Evolutionary conservation across 2,113 vertebrate species (phyloP), one percentile per base, ranked within the genome.

Genomic region (Melanotaenia duboulayi): DNA sequence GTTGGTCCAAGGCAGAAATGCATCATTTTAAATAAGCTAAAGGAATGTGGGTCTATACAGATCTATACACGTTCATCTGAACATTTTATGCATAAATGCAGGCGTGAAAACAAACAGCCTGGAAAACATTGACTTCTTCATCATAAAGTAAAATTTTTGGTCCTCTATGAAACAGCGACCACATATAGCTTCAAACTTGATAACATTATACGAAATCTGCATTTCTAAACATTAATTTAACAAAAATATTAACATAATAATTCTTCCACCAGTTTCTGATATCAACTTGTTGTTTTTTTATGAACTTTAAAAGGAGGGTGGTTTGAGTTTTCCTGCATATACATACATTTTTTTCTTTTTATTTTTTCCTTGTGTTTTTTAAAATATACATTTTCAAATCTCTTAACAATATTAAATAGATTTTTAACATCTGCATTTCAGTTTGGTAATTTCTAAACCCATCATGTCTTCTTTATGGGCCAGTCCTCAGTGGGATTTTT

Each of bases 1-100:
- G 63, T 79, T 52, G 59, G 74, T 82, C 70, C 71, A 61, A 74
- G 72, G 54, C 44, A 67, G 44, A 5, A 65, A 69, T 23, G 19
- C 22, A 74, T 54, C 6, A 42, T 67, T n/a, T 46, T 6, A 56
- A 52, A 25, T 24, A 76, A 61, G 35, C 10, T 69, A 24, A 73
- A 37, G 25, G 49, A 16, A 57, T 14, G 37, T 16, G 42, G 14
- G 42, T 14, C 42, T 16, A 13, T 16, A 44, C 4, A 28, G 28
- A 28, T 28, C 6, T 28, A 28, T 28, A 28, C 28, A 28, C 6
- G 28, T 28, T 28, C 6, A 28, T 6, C 6, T 28, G 3, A 28
- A 28, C 28, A 28, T 28, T 28, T 28, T 3, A 28, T 28, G 6
- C 28, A 28, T 28, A 28, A 6, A 28, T 28, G 28, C n/a, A n/a